Evolutionary conservation across 2,888 invertebrate species (phyloP), one percentile per base, ranked within the genome.

Genomic region (Vanessa cardui): DNA sequence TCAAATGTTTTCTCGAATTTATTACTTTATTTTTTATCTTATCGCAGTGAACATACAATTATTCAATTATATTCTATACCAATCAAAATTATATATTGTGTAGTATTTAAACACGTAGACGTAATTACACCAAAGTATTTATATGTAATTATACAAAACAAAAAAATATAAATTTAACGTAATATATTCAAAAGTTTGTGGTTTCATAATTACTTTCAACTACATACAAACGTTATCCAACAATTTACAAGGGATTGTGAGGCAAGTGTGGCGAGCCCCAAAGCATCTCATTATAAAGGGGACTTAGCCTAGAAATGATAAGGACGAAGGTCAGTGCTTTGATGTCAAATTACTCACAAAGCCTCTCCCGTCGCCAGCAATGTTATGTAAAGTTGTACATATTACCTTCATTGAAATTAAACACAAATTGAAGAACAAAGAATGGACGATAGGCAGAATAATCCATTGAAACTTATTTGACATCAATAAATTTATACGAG

Each of bases 201-300:
- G 49, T 49, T 18, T 9, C 26, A 26, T 16, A 16, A 52, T 16
- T 21, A 52, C 16, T 52, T 26, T 56, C 4, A 39, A 39, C 16
- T 31, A 31, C 26, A 56, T 39, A 39, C 33, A 56, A 56, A 56
- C 18, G n/a, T 18, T 56, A 39, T 56, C 39, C 16, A 33, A n/a
- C n/a, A 39, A 33, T 46, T 56, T 56, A 52, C 31, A 49, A 60
- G 60, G 47, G 44, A 47, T 59, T 46, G 50, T 63, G 52, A 59
- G 52, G 59, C 20, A 18, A 66, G 58, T 62, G 63, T 54, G 60
- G 60, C 39, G 49, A 60, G 56, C 59, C 64, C 59, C 64, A 60
- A 58, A 68, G 54, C 64, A 46, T 49, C 63, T 68, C 64, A 64
- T 68, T 68, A 68, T 54, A 64, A 68, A 60, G 63, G 64, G 68